Conservation (phyloP, 2,113 vertebrate genomes). For the Carassius gibelio region DNA sequence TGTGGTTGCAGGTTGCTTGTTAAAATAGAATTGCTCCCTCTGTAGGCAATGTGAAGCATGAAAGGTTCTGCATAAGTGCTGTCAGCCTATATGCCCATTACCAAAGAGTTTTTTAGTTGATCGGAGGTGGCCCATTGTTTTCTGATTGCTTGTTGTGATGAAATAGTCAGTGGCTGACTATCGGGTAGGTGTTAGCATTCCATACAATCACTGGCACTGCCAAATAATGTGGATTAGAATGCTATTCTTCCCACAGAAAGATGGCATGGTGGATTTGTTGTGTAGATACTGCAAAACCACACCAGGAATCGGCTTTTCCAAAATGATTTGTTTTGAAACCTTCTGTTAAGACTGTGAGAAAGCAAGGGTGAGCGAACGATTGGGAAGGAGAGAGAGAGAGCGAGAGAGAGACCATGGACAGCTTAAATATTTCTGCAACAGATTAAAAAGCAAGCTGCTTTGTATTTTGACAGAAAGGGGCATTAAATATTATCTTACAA, state of each 20-base stretch:
- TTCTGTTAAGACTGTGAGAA: slow-evolving; percentile 2
- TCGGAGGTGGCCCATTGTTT: not conserved
- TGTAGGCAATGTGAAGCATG: slow-evolving; percentile 39
- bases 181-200: not conserved
- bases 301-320: slow-evolving; percentile 10
- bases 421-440: slow-evolving; percentile 47
- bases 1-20: slow-evolving; percentile 11
- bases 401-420: not conserved
- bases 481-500: slow-evolving; percentile 17
- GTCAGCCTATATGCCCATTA: not conserved
- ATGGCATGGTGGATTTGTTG: slow-evolving; percentile 13
- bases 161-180: not conserved
- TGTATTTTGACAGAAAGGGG: slow-evolving; percentile 40
- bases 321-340: slow-evolving; percentile 30
- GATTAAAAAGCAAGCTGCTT: slow-evolving; percentile 52
- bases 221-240: not conserved
- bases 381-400: not conserved
- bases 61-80: not conserved
- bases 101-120: not conserved
- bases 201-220: not conserved
- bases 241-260: slow-evolving; percentile 17
- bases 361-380: not conserved
- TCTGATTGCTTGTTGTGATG: slow-evolving; percentile 4
- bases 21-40: slow-evolving; percentile 49
- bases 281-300: slow-evolving; percentile 1